phyloP scores from a whole-genome alignment of 2,888 invertebrate genomes.

The Lysandra bellargus region DNA sequence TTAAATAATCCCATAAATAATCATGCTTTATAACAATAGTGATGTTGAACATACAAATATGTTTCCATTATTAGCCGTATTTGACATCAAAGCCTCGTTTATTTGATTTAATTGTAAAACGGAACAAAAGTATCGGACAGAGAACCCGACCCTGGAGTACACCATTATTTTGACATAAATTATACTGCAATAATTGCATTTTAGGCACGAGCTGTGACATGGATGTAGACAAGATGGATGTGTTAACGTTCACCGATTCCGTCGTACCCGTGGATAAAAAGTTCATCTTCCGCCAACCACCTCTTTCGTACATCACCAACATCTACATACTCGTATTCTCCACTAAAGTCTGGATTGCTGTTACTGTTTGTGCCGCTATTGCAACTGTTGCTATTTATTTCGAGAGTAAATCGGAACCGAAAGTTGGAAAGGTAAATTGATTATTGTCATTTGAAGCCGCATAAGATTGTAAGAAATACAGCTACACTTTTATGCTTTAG shows the following conservation, averaged over 20 bases:
- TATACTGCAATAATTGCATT: conserved; percentile 26
- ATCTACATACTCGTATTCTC: conserved; percentile 84
- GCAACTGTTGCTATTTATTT: conserved; percentile 58
- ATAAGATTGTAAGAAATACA: background rate
- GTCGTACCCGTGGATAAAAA: conserved; percentile 65
- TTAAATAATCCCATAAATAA: no score
- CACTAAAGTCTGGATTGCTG: conserved; percentile 80
- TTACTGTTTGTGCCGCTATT: conserved; percentile 60
- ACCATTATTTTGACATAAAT: background rate
- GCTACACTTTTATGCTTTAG: background rate
- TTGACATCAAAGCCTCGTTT: background rate
- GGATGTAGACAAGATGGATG: conserved; percentile 50
- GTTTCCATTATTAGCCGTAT: background rate
- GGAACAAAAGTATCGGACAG: background rate
- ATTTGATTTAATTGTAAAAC: background rate
- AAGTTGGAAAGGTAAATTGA: background rate
- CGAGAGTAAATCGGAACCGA: conserved; percentile 59
- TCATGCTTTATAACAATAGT: no score
- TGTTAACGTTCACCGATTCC: conserved; percentile 71
- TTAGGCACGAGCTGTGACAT: conserved; percentile 60
- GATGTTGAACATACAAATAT: no score
- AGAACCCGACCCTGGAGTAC: background rate
- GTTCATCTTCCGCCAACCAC: conserved; percentile 84
- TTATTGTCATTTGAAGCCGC: background rate
- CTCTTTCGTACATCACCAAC: conserved; percentile 83